Evolutionary conservation across 2,113 vertebrate genomes (phyloP).

Genomic region (Aplodontia rufa): DNA sequence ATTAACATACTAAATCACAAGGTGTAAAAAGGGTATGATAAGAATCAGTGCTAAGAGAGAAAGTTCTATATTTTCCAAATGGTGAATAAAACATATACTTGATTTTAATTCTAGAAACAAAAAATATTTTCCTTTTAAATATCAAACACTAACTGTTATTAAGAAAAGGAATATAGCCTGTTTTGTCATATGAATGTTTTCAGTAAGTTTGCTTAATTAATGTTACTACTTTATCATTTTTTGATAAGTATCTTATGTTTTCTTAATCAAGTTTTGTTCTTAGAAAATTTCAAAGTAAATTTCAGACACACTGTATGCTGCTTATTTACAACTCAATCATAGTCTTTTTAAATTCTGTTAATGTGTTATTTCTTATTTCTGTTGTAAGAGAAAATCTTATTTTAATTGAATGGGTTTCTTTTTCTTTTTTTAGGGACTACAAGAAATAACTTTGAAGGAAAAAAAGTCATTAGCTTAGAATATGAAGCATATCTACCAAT

Average conservation of each 20-base stretch:
- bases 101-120: neutral
- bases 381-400: neutral
- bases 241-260: neutral
- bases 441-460: slow-evolving; percentile 90
- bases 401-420: neutral
- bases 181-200: neutral
- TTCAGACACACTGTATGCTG: neutral
- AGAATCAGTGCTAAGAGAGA: neutral
- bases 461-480: slow-evolving; percentile 91
- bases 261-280: neutral
- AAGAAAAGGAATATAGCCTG: neutral
- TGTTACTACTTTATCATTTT: neutral
- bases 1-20: neutral
- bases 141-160: neutral
- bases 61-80: neutral
- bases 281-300: neutral
- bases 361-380: slow-evolving; percentile 51
- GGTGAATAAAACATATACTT: neutral
- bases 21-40: neutral
- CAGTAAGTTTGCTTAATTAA: neutral
- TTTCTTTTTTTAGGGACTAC: slow-evolving; percentile 88
- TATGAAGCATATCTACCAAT: slow-evolving; percentile 94
- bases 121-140: neutral
- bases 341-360: neutral
- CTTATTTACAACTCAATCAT: neutral